Evolutionary conservation across 2,113 vertebrate genomes (phyloP).

Genomic region (Cyprinodon tularosa): DNA sequence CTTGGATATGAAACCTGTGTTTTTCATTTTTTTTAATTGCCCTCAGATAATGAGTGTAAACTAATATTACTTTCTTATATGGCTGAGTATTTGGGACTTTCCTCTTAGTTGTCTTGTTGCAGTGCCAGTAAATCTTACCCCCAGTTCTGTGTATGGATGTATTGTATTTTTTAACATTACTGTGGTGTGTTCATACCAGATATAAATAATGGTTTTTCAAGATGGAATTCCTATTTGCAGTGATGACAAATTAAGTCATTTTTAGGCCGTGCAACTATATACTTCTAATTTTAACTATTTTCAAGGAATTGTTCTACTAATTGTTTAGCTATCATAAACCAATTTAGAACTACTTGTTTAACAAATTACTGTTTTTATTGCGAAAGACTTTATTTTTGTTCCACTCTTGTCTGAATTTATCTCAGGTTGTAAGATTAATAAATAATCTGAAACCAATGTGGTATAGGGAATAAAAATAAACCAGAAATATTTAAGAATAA

Average conservation of each 20-base stretch:
- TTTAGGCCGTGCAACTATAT: neutral
- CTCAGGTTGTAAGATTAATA: neutral
- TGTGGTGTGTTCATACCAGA: neutral
- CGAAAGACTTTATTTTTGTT: neutral
- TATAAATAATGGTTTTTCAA: neutral
- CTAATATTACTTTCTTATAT: neutral
- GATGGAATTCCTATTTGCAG: neutral
- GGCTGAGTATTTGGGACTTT: constrained; percentile 2
- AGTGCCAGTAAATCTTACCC: neutral
- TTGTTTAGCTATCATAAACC: neutral
- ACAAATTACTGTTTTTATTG: neutral
- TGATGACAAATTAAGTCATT: neutral
- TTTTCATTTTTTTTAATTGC: constrained; percentile 1
- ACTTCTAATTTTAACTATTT: neutral
- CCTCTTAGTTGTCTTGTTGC: neutral
- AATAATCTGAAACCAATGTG: neutral
- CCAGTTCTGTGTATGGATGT: neutral
- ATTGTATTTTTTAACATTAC: constrained; percentile 4
- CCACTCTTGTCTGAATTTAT: neutral
- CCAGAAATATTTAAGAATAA: neutral
- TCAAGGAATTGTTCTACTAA: neutral
- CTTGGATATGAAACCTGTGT: neutral
- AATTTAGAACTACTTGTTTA: no score
- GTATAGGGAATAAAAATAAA: neutral
- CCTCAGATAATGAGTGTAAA: neutral